Evolutionary conservation across 1,140 invertebrate genomes (phyloP), one percentile per base, ranked within the genome.

Genomic region (Spodoptera frugiperda): DNA sequence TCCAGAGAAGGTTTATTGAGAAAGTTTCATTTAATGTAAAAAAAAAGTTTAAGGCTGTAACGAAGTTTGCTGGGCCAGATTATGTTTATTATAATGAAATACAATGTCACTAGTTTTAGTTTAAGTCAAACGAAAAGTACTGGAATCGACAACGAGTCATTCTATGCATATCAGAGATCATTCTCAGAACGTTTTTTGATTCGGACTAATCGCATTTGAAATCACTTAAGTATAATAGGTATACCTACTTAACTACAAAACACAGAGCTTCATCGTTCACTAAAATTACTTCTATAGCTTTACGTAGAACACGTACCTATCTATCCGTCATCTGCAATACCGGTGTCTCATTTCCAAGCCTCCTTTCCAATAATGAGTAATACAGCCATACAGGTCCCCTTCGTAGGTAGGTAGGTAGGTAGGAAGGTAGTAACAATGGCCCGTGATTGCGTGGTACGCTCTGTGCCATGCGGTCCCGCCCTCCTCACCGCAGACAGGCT

Each of bases 341-440:
- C 21, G 6, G 49, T 49, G 21, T 61, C 55, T 49, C 54, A 73
- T 73, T 59, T 65, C 65, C 48, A 49, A 63, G 48, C 63, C 46
- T 53, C 46, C 49, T 51, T 54, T 46, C 48, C 17, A 33, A 78
- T 46, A 71, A 84, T 82, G 77, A 77, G 77, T 55, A 78, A 53
- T 57, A 49, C 10, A 17, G 25, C 25, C 25, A 25, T 25, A 25
- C 25, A 25, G 30, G n/a, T 30, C 63, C 57, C 73, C 54, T 15
- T 25, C 25, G 48, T 59, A 44, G 72, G 51, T 79, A 78, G 33
- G 51, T 59, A 51, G 68, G 53, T 3, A 25, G 25, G 25, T 74
- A 76, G 72, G n/a, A n/a, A n/a, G n/a, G n/a, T n/a, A n/a, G 54
- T 71, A 80, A 90, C 88, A 89, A 89, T 88, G 82, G 81, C 53